phyloP scores from a whole-genome alignment of 2,888 invertebrate genomes.

The Drosophila niveifrons region DNA sequence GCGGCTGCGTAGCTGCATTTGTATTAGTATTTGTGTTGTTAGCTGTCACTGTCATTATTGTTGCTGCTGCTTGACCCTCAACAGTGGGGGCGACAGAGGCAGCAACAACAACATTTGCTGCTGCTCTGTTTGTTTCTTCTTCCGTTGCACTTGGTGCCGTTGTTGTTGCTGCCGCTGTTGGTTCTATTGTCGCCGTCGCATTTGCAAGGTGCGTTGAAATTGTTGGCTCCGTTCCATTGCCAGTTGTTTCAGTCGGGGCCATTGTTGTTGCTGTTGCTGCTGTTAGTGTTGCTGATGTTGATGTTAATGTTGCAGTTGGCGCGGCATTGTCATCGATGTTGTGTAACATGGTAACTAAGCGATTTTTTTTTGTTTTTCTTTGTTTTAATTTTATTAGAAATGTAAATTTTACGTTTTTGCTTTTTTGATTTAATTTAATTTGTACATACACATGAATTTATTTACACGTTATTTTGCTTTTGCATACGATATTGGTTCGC shows the following conservation, averaged over 20 bases:
- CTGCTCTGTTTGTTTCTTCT: conserved; percentile 40
- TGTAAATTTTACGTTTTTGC: conserved; percentile 11
- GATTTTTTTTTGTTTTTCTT: conserved; percentile 32
- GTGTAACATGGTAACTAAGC: conserved; percentile 68
- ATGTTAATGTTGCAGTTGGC: conserved; percentile 57
- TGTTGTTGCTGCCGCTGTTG: conserved; percentile 26
- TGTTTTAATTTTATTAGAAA: conserved; percentile 22
- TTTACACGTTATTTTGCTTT: conserved; percentile 24
- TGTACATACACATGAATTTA: conserved; percentile 39
- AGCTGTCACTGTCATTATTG: conserved; percentile 53
- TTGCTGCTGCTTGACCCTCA: conserved; percentile 33
- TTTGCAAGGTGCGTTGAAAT: conserved; percentile 69
- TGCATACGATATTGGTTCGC: conserved; percentile 45
- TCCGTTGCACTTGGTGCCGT: conserved; percentile 35
- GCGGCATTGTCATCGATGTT: conserved; percentile 65
- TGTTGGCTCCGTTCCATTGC: conserved; percentile 73
- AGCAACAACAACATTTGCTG: conserved; percentile 25
- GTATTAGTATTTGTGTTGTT: conserved; percentile 39
- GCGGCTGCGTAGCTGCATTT: conserved; percentile 36
- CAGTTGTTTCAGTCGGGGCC: conserved; percentile 64
- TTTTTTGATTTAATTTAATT: conserved; percentile 28
- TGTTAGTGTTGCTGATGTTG: conserved; percentile 42
- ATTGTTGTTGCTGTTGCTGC: conserved; percentile 40
- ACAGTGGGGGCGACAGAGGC: conserved; percentile 29
- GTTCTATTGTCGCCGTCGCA: conserved; percentile 44